Conservation (phyloP, 2,888 invertebrate species). For the Marronus borbonicus region DNA sequence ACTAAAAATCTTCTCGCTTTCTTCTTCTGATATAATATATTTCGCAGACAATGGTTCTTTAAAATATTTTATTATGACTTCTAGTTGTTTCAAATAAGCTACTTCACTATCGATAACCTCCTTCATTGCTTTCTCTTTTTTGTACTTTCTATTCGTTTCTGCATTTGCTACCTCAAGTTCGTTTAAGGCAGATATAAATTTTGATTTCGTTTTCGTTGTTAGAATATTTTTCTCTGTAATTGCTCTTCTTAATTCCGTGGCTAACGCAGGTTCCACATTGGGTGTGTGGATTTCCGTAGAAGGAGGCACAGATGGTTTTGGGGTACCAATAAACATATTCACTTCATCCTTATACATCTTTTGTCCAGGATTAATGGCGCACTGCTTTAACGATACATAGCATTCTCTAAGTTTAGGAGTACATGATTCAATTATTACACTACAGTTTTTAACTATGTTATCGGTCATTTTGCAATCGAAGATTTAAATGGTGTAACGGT, state of each 20-base stretch:
- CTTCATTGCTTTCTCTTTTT: conserved; percentile 74
- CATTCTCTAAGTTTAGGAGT: conserved; percentile 44
- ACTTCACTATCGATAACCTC: conserved; percentile 82
- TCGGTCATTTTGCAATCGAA: conserved; percentile 18
- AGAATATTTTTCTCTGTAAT: conserved; percentile 77
- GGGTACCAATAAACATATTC: neutral
- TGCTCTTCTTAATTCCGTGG: conserved; percentile 75
- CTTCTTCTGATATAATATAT: conserved; percentile 70
- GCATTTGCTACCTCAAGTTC: conserved; percentile 63
- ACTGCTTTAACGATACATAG: conserved; percentile 37
- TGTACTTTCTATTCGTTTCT: conserved; percentile 65
- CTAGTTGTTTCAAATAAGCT: conserved; percentile 79
- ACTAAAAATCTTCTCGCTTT: conserved; percentile 75
- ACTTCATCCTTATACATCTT: neutral
- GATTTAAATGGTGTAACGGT: conserved; percentile 5
- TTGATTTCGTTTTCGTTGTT: conserved; percentile 75
- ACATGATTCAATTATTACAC: conserved; percentile 43
- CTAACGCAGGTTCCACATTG: conserved; percentile 71
- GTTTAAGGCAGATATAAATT: conserved; percentile 76
- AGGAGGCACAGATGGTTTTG: neutral
- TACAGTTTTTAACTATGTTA: conserved; percentile 34
- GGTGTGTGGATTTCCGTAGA: conserved; percentile 73
- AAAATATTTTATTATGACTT: conserved; percentile 77
- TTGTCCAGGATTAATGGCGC: neutral
- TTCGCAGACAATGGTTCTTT: conserved; percentile 74